Evolutionary conservation across 2,888 invertebrate species (phyloP).

Genomic region (Netelia melanura): DNA sequence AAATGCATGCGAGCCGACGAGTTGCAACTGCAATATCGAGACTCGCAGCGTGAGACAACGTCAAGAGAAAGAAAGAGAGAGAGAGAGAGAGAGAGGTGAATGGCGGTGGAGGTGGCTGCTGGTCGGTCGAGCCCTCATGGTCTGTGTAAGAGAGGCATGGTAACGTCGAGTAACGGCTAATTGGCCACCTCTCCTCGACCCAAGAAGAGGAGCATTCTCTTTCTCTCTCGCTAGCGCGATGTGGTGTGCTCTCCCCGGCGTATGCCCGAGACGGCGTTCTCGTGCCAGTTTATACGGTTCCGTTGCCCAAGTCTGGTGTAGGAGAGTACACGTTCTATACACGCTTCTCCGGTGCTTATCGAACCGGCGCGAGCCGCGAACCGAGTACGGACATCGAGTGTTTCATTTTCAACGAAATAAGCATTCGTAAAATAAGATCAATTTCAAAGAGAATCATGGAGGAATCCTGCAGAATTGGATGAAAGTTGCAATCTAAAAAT

Average conservation of each 20-base stretch:
- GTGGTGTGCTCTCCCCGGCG: slow-evolving; percentile 45
- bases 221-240: slow-evolving; percentile 51
- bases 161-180: slow-evolving; percentile 82
- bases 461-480: slow-evolving; percentile 56
- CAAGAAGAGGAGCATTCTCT: slow-evolving; percentile 74
- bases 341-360: slow-evolving; percentile 59
- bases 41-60: slow-evolving; percentile 13
- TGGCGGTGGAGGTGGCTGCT: slow-evolving; percentile 60
- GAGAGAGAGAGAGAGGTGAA: slow-evolving; percentile 28
- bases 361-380: slow-evolving; percentile 62
- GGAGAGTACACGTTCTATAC: slow-evolving; percentile 27
- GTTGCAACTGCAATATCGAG: slow-evolving; percentile 10
- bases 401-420: slow-evolving; percentile 14
- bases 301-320: slow-evolving; percentile 65
- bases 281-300: slow-evolving; percentile 65
- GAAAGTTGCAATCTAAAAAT: slow-evolving; percentile 16
- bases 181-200: slow-evolving; percentile 82
- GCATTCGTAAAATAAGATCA: background rate
- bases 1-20: background rate
- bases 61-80: background rate
- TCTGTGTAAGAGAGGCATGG: slow-evolving; percentile 73
- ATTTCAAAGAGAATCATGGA: slow-evolving; percentile 38
- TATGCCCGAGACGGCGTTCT: slow-evolving; percentile 64
- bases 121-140: slow-evolving; percentile 58
- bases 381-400: slow-evolving; percentile 40